These are phyloP conservation scores for Apamea anceps DNA, from an alignment of 2,888 invertebrate species.

Conservation along the genomic window DNA sequence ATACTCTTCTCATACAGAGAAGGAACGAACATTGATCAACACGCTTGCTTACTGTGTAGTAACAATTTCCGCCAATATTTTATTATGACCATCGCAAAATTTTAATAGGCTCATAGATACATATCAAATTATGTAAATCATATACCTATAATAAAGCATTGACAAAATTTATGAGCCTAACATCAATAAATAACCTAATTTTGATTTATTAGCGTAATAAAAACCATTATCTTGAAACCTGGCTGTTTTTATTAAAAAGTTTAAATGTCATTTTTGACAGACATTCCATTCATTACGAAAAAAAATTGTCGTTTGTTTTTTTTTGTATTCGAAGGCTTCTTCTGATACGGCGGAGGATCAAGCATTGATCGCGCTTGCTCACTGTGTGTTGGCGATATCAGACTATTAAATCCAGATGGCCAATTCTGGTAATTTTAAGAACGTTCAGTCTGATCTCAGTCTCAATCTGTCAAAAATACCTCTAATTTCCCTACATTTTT, in stretches of 20 bases:
- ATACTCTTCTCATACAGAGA: background rate
- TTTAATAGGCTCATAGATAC: slow-evolving; percentile 7
- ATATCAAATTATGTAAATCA: slow-evolving; percentile 34
- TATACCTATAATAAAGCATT: background rate
- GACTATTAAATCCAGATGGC: background rate
- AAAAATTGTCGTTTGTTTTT: background rate
- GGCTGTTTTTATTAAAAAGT: background rate
- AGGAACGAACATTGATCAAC: background rate
- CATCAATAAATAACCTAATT: slow-evolving; percentile 27
- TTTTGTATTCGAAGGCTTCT: background rate
- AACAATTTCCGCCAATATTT: background rate
- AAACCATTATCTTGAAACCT: background rate
- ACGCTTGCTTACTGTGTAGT: background rate
- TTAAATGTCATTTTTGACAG: background rate
- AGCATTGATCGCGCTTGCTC: too few species aligned
- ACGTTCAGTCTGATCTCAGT: too few species aligned
- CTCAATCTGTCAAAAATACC: background rate
- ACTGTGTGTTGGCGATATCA: background rate
- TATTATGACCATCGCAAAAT: background rate
- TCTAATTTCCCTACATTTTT: background rate
- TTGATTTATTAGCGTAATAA: slow-evolving; percentile 15
- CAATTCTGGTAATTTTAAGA: background rate
- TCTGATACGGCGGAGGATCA: too few species aligned
- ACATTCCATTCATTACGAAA: background rate
- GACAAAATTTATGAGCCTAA: slow-evolving; percentile 10